A percentile compares a stretch with the other conserved stretches of the same genome.
Evolutionary conservation across 2,113 vertebrate genomes (phyloP).

Genomic region (Cheirogaleus medius): DNA sequence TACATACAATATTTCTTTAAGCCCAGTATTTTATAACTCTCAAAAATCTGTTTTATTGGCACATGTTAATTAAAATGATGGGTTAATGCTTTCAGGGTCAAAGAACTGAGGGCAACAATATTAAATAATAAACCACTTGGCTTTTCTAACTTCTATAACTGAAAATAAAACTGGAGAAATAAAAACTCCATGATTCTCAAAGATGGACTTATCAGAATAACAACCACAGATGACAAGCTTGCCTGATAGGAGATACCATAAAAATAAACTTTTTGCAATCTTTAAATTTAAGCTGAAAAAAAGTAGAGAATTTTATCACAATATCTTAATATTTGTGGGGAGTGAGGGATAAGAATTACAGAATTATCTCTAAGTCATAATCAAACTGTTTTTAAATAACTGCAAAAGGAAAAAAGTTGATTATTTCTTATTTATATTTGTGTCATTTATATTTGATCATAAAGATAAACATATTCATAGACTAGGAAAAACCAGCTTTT

Average conservation of each 20-base stretch:
- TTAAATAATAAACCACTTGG: conserved; percentile 24
- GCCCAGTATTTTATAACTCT: conserved; percentile 35
- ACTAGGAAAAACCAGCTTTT: not conserved
- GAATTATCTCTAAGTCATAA: not conserved
- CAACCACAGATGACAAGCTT: not conserved
- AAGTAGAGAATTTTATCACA: not conserved
- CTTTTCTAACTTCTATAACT: conserved; percentile 1
- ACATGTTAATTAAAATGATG: conserved; percentile 61
- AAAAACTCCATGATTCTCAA: not conserved
- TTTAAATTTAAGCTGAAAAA: not conserved
- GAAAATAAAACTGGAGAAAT: conserved; percentile 30
- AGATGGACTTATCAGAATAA: not conserved
- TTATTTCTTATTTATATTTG: not conserved
- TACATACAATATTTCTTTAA: conserved; percentile 19
- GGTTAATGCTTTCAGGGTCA: conserved; percentile 43
- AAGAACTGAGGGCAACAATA: conserved; percentile 24
- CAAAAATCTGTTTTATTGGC: conserved; percentile 43
- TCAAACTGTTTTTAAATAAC: not conserved
- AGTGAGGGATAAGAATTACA: not conserved
- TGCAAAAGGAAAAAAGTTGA: not conserved
- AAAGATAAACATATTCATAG: not conserved
- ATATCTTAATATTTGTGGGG: not conserved
- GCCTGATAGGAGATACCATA: not conserved
- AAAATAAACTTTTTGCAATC: not conserved
- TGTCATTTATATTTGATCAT: not conserved